Base-by-base conservation (phyloP, 1,140 invertebrate genomes). In the Drosophila virilis region DNA sequence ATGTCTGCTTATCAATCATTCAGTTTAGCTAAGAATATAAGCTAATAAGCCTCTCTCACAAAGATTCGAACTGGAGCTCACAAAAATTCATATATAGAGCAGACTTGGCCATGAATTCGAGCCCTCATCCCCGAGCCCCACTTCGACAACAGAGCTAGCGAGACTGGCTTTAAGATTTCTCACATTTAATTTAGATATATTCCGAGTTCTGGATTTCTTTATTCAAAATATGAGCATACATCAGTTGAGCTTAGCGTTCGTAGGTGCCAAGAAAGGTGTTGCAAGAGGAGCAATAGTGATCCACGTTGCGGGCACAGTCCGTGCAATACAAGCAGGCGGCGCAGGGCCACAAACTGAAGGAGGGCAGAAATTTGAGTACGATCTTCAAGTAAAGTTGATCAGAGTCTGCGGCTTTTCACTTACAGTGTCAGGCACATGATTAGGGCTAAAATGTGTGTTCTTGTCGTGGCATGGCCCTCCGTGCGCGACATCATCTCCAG, bases 261-360 rank as follows among this genome's bases (percentile, higher is more conserved):
- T 55, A 70, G n/a, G 40, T 62, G 68, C 51, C 68, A 12, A 65
- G 58, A 33, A 0, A 57, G 28, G 46, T 33, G n/a, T 69, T 38
- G 58, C 67, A 69, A n/a, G 8, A 8, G 38, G 57, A 9, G 38
- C 67, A 69, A 12, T 8, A 94, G 74, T 96, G 95, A 51, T 95
- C 94, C 8, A 93, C 93, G 43, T 92, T 93, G 72, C 94, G 91
- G 62, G 95, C 95, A 22, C 92, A 93, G 58, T 96, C 93, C 48
- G 94, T 93, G 67, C 95, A 96, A 71, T 96, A 96, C 2, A 95
- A 94, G 7, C 94, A 91, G 60, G 93, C 94, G 9, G 93, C 93
- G 75, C 94, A 96, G 6, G 93, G 93, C 91, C 94, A 95, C n/a
- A 74, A 72, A 22, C 90, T 91, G 89, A 17, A 93, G 92, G 46